Conservation (phyloP, 1,140 invertebrate species). For the Chlorops oryzae region DNA sequence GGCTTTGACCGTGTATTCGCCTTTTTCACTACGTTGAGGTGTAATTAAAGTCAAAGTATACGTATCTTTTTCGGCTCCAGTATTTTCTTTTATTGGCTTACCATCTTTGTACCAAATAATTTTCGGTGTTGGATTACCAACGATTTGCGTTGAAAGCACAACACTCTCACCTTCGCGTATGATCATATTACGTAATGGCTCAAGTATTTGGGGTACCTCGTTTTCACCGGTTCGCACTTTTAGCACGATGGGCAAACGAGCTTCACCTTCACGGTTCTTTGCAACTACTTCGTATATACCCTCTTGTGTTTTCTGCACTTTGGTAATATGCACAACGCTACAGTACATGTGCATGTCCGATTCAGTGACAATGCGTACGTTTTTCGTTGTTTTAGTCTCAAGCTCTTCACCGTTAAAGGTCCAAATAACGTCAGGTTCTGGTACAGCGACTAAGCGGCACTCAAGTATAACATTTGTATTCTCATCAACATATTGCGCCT, state of each 20-base stretch:
- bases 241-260: slow-evolving; percentile 70
- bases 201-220: slow-evolving; percentile 73
- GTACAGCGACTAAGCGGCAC: slow-evolving; percentile 79
- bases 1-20: slow-evolving; percentile 74
- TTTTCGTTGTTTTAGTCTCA: slow-evolving; percentile 58
- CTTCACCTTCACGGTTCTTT: slow-evolving; percentile 84
- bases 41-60: slow-evolving; percentile 64
- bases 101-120: slow-evolving; percentile 75
- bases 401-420: slow-evolving; percentile 68
- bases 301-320: slow-evolving; percentile 72
- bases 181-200: slow-evolving; percentile 66
- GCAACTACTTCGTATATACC: slow-evolving; percentile 83
- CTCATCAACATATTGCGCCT: slow-evolving; percentile 75
- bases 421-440: slow-evolving; percentile 85
- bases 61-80: slow-evolving; percentile 61
- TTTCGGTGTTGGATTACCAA: slow-evolving; percentile 72
- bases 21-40: slow-evolving; percentile 61
- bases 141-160: slow-evolving; percentile 68
- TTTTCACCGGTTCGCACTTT: slow-evolving; percentile 73
- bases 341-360: slow-evolving; percentile 88
- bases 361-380: slow-evolving; percentile 65
- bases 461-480: slow-evolving; percentile 73
- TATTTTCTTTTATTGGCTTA: slow-evolving; percentile 57
- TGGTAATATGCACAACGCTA: slow-evolving; percentile 71
- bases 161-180: slow-evolving; percentile 73